Base-by-base conservation (phyloP, 1,140 invertebrate species). In the Drosophila fuyamai region DNA sequence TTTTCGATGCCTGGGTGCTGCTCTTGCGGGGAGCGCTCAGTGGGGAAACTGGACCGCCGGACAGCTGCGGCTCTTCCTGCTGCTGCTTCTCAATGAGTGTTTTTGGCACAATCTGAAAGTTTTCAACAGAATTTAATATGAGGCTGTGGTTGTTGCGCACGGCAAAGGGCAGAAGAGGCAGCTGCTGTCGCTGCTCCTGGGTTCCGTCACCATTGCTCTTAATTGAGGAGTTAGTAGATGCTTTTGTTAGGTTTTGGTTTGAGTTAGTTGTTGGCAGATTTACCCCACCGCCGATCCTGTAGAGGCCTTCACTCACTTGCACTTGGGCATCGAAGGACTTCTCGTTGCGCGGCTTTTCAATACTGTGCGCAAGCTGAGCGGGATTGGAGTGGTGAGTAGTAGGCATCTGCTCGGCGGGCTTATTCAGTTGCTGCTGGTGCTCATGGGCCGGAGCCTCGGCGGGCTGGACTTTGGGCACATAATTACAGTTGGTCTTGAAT, bases 111-210 rank as follows among this genome's bases (percentile, higher is more conserved):
- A 92, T 92, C 92, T 92, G 92, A 92, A 92, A 92, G 83, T 92
- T 92, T 92, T 92, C 92, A 88, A 92, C 91, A 78, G 92, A 92
- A 75, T 92, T 91, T 81, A 92, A 40, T 81, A 92, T 92, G 60
- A 82, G 65, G 56, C 90, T 92, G 41, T 84, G 71, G 79, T 92
- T 90, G 62, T 85, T 84, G 54, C 63, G 75, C 35, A 55, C 63
- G 32, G 74, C 75, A 43, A 71, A 83, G 29, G 76, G 53, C 47
- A 70, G 43, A 18, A 61, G 55, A 43, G 60, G 76, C 23, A 47
- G 32, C 38, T 54, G 54, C 48, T 53, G 58, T 44, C 38, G 40
- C 36, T 58, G 48, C 29, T 82, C 62, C 43, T 41, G 41, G 12
- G 48, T 48, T 51, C 65, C 62, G 56, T 60, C 79, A 79, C 78